phyloP scores from a whole-genome alignment of 1,140 invertebrate genomes.

The Zaprionus capensis region DNA sequence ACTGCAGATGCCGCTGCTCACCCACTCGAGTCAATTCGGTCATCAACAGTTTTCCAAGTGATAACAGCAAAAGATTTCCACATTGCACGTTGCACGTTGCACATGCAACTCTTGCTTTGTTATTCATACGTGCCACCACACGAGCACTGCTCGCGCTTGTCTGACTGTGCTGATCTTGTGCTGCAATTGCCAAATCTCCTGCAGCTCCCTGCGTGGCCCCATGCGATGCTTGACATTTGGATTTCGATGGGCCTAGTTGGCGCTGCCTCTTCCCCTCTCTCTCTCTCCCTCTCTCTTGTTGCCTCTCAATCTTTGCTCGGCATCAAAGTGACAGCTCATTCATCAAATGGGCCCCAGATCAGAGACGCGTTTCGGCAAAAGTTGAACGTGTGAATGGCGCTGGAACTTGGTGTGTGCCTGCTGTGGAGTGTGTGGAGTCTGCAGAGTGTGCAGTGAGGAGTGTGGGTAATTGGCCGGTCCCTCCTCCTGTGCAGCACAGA shows the following conservation, averaged over 20 bases:
- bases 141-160: not conserved
- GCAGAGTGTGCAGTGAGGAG: not conserved
- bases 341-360: slow-evolving; percentile 57
- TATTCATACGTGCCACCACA: too few species aligned
- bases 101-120: not conserved
- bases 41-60: slow-evolving; percentile 6
- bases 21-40: not conserved
- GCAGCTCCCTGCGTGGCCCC: not conserved
- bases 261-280: not conserved
- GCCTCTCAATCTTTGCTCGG: slow-evolving; percentile 12
- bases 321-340: slow-evolving; percentile 66
- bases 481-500: not conserved
- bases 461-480: slow-evolving; percentile 63
- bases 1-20: slow-evolving; percentile 8
- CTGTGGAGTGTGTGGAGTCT: not conserved
- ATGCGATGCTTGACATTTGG: not conserved
- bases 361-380: slow-evolving; percentile 43
- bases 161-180: not conserved
- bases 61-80: slow-evolving; percentile 23
- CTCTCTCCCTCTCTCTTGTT: not conserved
- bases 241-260: slow-evolving; percentile 1
- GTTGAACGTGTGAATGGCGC: slow-evolving; percentile 53
- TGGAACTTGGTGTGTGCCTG: not conserved
- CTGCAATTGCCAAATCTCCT: slow-evolving; percentile 17
- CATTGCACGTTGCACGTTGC: not conserved